phyloP scores from a whole-genome alignment of 2,888 invertebrate genomes.

The Tenthredo scrophulariae region DNA sequence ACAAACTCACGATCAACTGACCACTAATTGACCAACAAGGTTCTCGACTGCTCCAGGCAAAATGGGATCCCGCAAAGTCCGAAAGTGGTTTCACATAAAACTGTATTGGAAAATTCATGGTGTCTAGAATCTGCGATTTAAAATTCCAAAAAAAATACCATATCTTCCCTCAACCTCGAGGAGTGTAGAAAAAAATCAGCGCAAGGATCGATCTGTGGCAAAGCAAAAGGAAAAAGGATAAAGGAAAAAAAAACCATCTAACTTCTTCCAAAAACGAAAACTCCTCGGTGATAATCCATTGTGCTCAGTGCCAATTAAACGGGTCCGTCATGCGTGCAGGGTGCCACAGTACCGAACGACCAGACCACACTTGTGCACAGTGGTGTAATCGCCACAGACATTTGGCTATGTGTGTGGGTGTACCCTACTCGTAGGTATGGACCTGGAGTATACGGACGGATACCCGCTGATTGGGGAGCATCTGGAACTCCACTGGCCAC shows the following conservation, averaged over 20 bases:
- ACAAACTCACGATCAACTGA: background rate
- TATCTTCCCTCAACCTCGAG: too few relatives aligned
- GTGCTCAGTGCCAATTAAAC: conserved; percentile 78
- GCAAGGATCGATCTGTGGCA: too few relatives aligned
- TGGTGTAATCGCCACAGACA: conserved; percentile 47
- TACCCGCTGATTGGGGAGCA: conserved; percentile 77
- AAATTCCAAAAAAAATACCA: too few relatives aligned
- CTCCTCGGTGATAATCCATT: conserved; percentile 73
- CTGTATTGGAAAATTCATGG: too few relatives aligned
- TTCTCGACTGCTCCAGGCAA: background rate
- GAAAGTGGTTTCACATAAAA: background rate
- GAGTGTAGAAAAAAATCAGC: too few relatives aligned
- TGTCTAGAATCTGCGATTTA: too few relatives aligned
- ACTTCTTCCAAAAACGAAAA: background rate
- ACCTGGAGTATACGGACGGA: conserved; percentile 60
- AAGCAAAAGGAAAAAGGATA: background rate
- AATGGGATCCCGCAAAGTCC: background rate
- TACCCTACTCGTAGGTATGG: conserved; percentile 53
- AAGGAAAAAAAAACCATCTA: background rate
- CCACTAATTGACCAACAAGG: conserved; percentile 1
- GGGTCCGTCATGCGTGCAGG: conserved; percentile 77
- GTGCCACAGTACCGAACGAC: conserved; percentile 74
- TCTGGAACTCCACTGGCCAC: conserved; percentile 76
- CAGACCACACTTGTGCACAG: conserved; percentile 66
- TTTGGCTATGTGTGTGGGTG: background rate